These are phyloP conservation scores for Troides oblongomaculatus DNA, from an alignment of 2,888 invertebrate species.

Conservation along the genomic window DNA sequence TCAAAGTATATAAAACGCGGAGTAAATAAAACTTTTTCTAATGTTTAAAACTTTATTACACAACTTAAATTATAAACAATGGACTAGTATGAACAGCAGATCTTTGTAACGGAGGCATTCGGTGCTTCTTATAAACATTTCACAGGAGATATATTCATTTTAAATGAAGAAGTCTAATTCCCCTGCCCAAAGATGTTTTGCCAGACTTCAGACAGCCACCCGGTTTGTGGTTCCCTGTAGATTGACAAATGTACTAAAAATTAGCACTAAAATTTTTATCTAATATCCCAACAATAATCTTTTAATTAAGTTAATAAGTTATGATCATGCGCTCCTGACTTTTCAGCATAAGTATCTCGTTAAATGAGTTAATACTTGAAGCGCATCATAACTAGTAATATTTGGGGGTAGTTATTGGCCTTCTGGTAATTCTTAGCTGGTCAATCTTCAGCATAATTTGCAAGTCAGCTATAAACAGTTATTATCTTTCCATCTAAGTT, in stretches of 20 bases:
- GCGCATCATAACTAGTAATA: no score
- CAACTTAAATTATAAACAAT: conserved; percentile 8
- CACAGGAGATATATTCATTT: neutral
- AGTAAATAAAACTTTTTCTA: no score
- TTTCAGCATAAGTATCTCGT: no score
- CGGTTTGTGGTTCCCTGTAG: conserved; percentile 60
- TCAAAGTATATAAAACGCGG: no score
- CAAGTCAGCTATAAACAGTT: no score
- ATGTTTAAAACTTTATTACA: neutral
- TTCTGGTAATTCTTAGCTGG: no score
- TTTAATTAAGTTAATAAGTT: no score
- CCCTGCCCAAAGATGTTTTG: conserved; percentile 45
- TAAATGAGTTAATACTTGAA: no score
- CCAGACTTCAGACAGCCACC: conserved; percentile 64
- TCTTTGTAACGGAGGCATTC: conserved; percentile 37
- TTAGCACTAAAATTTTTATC: conserved; percentile 6
- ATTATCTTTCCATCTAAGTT: neutral
- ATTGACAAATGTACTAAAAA: neutral
- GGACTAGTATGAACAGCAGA: conserved; percentile 44
- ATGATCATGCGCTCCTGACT: no score
- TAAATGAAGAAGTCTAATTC: neutral
- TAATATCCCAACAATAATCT: no score
- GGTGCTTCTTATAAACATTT: neutral
- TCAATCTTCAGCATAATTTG: no score
- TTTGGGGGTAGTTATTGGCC: no score